phyloP scores from a whole-genome alignment of 2,888 invertebrate genomes.

The Dichetophora obliterata region DNA sequence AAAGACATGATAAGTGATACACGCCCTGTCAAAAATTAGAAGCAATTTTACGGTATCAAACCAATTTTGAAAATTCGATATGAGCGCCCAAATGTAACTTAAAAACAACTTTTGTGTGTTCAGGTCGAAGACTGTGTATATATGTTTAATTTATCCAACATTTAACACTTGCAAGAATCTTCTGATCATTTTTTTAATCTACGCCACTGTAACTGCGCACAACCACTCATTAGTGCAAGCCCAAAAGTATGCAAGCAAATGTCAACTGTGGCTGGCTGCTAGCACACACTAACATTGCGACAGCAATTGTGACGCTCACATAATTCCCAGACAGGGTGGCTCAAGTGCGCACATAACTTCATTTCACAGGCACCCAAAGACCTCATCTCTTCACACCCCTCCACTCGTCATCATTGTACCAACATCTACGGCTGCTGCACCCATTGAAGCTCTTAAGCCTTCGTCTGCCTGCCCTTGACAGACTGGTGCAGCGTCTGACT shows the following conservation, averaged over 20 bases:
- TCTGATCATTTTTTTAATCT: background rate
- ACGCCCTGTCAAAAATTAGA: too few species aligned
- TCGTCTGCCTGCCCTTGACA: constrained; percentile 16
- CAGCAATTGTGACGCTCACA: constrained; percentile 46
- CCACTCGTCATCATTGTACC: background rate
- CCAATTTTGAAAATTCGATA: too few species aligned
- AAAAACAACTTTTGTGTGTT: too few species aligned
- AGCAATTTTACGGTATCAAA: too few species aligned
- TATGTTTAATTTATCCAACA: too few species aligned
- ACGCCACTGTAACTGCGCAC: background rate
- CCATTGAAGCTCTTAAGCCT: constrained; percentile 20
- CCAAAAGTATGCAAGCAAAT: constrained; percentile 31
- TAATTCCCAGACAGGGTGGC: constrained; percentile 60
- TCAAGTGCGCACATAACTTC: constrained; percentile 17
- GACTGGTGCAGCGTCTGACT: constrained; percentile 26
- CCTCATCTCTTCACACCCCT: background rate
- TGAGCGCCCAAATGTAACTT: too few species aligned
- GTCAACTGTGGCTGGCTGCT: background rate
- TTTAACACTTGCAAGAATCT: too few species aligned
- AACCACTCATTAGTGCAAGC: constrained; percentile 22
- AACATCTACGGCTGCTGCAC: constrained; percentile 9
- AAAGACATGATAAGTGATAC: too few species aligned
- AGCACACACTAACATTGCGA: constrained; percentile 23
- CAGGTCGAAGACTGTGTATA: too few species aligned
- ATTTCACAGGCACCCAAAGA: constrained; percentile 5